These are phyloP conservation scores for Phrynocephalus guinanensis DNA, from an alignment of 2,797 vertebrate species.

Conservation along the genomic window DNA sequence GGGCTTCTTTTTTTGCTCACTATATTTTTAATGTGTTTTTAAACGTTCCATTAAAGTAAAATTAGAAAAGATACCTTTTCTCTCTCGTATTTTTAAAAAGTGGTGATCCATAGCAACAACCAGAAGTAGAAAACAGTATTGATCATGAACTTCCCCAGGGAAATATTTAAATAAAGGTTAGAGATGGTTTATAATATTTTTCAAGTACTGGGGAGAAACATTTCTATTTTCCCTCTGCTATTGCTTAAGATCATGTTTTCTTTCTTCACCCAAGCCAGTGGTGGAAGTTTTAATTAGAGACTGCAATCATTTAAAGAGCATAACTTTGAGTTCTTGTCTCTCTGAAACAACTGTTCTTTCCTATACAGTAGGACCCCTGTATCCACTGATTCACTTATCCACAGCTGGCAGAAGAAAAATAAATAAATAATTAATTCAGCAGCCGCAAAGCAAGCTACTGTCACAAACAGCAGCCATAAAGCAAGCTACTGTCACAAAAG, in stretches of 20 bases:
- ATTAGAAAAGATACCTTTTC: not conserved
- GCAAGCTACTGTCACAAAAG: no score
- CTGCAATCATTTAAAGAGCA: not conserved
- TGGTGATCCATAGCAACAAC: not conserved
- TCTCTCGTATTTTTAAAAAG: not conserved
- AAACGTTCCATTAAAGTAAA: no score
- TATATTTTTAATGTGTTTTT: not conserved
- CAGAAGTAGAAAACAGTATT: not conserved
- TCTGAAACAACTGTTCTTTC: not conserved
- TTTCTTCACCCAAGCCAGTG: not conserved
- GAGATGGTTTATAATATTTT: not conserved
- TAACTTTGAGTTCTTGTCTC: not conserved
- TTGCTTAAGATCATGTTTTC: not conserved
- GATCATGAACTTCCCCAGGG: not conserved
- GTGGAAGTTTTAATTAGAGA: not conserved
- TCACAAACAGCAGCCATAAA: no score
- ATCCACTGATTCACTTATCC: no score
- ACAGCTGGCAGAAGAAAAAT: no score
- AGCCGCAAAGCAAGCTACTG: no score
- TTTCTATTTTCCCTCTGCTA: not conserved
- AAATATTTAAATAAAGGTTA: not conserved
- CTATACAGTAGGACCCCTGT: no score
- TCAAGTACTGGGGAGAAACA: not conserved
- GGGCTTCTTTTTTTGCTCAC: not conserved
- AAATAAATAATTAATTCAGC: no score